A percentile compares a stretch with the other conserved stretches of the same genome.
phyloP scores from a whole-genome alignment of 1,140 invertebrate genomes.

The Bombus sylvicola region DNA sequence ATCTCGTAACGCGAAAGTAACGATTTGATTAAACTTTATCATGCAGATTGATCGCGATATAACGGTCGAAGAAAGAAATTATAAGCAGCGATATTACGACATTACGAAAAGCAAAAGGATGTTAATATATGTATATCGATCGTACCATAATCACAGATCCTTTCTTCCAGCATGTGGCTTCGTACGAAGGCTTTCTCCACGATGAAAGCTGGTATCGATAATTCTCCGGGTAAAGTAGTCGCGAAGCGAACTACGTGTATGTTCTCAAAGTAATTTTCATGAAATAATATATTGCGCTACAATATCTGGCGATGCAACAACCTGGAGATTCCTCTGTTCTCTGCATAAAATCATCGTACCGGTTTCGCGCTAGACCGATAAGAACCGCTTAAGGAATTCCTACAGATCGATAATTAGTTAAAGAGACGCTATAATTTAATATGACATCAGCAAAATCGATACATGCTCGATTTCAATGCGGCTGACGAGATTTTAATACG shows the following conservation, averaged over 20 bases:
- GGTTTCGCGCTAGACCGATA: conserved; percentile 4
- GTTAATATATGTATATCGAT: background rate
- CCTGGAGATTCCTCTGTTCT: background rate
- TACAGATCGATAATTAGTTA: background rate
- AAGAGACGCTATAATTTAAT: background rate
- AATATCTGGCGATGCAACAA: background rate
- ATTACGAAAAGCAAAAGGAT: background rate
- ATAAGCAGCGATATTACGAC: background rate
- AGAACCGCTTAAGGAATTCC: background rate
- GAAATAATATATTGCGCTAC: background rate
- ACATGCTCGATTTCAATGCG: background rate
- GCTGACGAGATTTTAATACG: background rate
- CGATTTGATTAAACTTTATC: conserved; percentile 9
- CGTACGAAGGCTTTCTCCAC: background rate
- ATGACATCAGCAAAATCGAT: background rate
- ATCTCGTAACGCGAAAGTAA: background rate
- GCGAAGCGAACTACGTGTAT: background rate
- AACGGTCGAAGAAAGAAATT: background rate
- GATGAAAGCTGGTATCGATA: background rate
- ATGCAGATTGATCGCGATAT: background rate
- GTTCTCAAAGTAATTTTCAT: conserved; percentile 1
- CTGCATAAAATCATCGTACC: conserved; percentile 8
- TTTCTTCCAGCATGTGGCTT: background rate
- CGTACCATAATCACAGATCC: background rate
- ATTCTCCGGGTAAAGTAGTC: background rate